A percentile compares a stretch with the other conserved stretches of the same genome.
Conservation (phyloP, 1,140 invertebrate genomes). For the Saccostrea glomerata region DNA sequence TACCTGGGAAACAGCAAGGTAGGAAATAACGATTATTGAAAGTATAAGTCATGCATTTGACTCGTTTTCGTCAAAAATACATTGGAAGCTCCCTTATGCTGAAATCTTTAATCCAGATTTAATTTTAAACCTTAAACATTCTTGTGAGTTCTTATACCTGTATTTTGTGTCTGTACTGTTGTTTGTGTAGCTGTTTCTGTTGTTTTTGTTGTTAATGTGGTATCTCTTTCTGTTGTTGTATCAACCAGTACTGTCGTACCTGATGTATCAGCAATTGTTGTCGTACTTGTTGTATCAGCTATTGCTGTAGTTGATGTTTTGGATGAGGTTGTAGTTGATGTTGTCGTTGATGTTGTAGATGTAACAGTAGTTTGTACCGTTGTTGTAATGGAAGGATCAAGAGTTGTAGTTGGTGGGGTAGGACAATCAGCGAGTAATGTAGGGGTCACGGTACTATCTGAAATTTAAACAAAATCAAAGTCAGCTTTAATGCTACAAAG, state of each 20-base stretch:
- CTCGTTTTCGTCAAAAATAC: too few species aligned
- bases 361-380: background rate
- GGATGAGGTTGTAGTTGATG: background rate
- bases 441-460: constrained; percentile 26
- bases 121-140: too few species aligned
- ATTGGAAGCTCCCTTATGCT: too few species aligned
- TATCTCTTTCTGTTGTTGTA: background rate
- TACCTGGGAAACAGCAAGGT: background rate
- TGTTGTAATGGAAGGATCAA: background rate
- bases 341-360: too few species aligned
- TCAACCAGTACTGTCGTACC: background rate
- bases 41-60: too few species aligned
- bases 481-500: background rate
- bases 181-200: background rate
- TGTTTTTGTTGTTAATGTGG: background rate
- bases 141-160: background rate
- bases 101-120: too few species aligned
- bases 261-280: background rate
- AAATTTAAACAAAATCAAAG: background rate
- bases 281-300: background rate
- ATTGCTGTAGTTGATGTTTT: background rate
- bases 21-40: too few species aligned
- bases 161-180: background rate
- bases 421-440: constrained; percentile 4
- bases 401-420: constrained; percentile 26